These are phyloP conservation scores for Hydractinia echinata DNA, from an alignment of 30 jellyfish, hydroid and myxozoan genomes.

Conservation along the genomic window DNA sequence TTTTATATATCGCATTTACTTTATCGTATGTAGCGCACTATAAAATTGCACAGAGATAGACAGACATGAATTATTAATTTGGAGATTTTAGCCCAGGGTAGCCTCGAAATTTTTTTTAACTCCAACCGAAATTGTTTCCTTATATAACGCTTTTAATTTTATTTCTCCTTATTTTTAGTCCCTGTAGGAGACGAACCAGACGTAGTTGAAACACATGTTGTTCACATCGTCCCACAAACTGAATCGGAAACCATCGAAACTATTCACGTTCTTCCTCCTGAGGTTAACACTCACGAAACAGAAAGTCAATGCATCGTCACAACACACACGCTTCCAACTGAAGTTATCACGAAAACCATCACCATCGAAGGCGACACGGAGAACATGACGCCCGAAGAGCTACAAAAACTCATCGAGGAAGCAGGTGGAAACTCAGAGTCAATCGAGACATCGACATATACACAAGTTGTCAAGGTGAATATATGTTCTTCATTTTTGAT, in stretches of 20 bases:
- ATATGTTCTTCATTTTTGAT: too few species aligned
- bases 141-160: background rate
- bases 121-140: background rate
- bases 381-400: slow-evolving; percentile 20
- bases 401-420: background rate
- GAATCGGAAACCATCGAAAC: too few species aligned
- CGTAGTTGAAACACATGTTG: slow-evolving; percentile 15
- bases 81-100: too few species aligned
- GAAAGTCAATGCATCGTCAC: background rate
- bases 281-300: too few species aligned
- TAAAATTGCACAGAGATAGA: too few species aligned
- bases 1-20: too few species aligned
- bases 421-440: background rate
- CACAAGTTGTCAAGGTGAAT: background rate
- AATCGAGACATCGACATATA: slow-evolving; percentile 9
- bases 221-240: background rate
- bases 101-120: too few species aligned
- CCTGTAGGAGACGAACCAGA: slow-evolving; percentile 12
- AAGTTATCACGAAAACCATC: slow-evolving; percentile 31
- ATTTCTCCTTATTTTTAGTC: slow-evolving; percentile 1
- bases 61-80: too few species aligned
- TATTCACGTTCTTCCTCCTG: too few species aligned
- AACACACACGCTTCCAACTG: slow-evolving; percentile 28
- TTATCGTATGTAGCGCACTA: too few species aligned
- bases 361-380: slow-evolving; percentile 30